These are phyloP conservation scores for Geodia barretti DNA, from an alignment of 37 sponge, comb jelly and placozoan species.

Conservation along the genomic window DNA sequence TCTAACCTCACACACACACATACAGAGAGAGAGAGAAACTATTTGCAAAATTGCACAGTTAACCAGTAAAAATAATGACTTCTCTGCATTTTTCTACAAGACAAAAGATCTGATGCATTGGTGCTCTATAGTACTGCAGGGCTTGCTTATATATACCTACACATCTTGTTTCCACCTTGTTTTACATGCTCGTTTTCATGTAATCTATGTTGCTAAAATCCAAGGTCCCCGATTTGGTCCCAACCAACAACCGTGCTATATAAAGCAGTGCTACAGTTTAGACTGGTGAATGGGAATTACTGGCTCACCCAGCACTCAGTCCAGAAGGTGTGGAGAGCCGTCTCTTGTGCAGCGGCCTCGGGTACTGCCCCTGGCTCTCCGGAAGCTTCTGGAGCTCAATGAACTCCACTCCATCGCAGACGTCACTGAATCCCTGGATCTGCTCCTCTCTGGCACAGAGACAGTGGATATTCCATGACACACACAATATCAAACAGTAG, in stretches of 20 bases:
- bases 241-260: no score
- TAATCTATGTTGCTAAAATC: no score
- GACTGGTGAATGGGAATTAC: no score
- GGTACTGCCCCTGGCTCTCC: neutral
- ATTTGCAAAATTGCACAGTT: neutral
- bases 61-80: neutral
- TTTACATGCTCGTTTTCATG: no score
- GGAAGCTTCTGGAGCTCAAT: neutral
- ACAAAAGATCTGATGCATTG: no score
- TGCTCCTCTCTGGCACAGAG: slow-evolving; percentile 49
- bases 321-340: slow-evolving; percentile 74
- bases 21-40: neutral
- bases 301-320: slow-evolving; percentile 49
- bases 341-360: slow-evolving; percentile 16
- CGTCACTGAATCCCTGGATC: slow-evolving; percentile 28
- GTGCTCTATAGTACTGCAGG: no score
- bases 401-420: slow-evolving; percentile 60
- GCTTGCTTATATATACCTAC: no score
- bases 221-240: no score
- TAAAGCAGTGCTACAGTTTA: no score
- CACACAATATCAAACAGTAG: neutral
- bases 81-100: no score
- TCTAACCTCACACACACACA: no score
- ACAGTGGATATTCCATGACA: neutral
- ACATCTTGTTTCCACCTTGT: no score